Evolutionary conservation across 2,797 vertebrate species (phyloP), one percentile per base, ranked within the genome.

Genomic region (Phaenicophaeus curvirostris): DNA sequence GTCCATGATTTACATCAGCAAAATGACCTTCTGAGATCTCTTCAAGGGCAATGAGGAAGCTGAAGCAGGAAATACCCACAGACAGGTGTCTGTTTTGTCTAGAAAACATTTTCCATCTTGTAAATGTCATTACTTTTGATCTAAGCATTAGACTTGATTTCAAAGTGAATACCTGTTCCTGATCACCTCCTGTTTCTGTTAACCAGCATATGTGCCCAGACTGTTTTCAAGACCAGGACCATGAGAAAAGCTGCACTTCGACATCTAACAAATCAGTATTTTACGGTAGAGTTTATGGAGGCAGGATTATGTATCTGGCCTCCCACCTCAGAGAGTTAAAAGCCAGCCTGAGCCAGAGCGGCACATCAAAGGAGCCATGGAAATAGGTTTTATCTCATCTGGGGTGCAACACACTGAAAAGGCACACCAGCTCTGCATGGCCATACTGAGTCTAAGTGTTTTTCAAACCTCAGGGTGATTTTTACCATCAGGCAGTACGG

Each of bases 41-140:
- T 63, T 92, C 72, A 92, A 85, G 78, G 75, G 75, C 78, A 74
- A 77, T 1, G 27, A 92, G 72, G 78, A 94, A 96, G 62, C 66
- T 79, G 48, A 82, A 76, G 71, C 48, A 89, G 85, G 85, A 95
- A 94, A 77, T 15, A 57, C 19, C 35, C 54, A 54, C 4, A 66
- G n/a, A 54, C 39, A 80, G 48, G 55, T 31, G 17, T 18, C 5
- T 83, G 48, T 73, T 87, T 50, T 27, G 66, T 73, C 55, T 53
- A 37, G 37, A 54, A 53, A 39, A 62, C 51, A 62, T 18, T 51
- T 78, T 41, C 20, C 50, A 63, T 68, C 59, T 54, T 42, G 13
- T 33, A 50, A 89, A 51, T 16, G 16, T 11, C 31, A 9, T 11
- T 11, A n/a, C 39, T 72, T 84, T 53, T 59, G 69, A 63, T 90